phyloP scores from a whole-genome alignment of 2,797 vertebrate species.

The Echeneis naucrates region DNA sequence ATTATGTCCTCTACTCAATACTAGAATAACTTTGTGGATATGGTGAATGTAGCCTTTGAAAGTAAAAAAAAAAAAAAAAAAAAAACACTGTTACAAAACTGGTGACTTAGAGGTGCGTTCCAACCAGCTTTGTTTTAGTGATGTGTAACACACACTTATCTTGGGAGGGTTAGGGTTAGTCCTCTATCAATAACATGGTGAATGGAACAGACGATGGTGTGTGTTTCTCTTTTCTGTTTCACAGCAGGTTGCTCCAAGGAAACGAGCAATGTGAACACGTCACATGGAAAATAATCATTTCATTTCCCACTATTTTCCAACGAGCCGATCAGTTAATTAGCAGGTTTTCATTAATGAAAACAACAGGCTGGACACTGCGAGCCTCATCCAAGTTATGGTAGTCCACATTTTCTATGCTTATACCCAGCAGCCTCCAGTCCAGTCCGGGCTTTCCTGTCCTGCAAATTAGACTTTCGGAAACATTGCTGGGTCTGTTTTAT shows the following conservation, averaged over 20 bases:
- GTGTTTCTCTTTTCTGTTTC: background rate
- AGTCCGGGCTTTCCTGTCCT: too few species aligned
- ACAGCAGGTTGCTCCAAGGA: background rate
- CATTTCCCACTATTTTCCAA: background rate
- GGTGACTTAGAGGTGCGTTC: conserved; percentile 1
- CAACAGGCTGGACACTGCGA: too few species aligned
- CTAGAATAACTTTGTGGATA: background rate
- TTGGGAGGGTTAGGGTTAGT: background rate
- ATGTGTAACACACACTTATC: background rate
- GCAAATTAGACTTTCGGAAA: too few species aligned
- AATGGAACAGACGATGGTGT: background rate
- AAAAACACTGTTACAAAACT: too few species aligned
- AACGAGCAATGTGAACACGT: background rate
- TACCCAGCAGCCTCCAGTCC: too few species aligned
- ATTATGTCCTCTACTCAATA: background rate
- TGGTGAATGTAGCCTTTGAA: background rate
- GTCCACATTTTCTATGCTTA: too few species aligned
- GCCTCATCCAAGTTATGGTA: too few species aligned
- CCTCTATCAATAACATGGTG: background rate
- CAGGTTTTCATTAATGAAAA: background rate
- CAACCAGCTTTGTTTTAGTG: background rate
- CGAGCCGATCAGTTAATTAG: background rate
- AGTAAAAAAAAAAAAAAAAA: background rate
- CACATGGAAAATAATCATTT: background rate
- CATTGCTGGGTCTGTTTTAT: too few species aligned